These are phyloP conservation scores for Chaetorhynchus papuensis DNA, from an alignment of 2,113 vertebrate species.

Conservation along the genomic window DNA sequence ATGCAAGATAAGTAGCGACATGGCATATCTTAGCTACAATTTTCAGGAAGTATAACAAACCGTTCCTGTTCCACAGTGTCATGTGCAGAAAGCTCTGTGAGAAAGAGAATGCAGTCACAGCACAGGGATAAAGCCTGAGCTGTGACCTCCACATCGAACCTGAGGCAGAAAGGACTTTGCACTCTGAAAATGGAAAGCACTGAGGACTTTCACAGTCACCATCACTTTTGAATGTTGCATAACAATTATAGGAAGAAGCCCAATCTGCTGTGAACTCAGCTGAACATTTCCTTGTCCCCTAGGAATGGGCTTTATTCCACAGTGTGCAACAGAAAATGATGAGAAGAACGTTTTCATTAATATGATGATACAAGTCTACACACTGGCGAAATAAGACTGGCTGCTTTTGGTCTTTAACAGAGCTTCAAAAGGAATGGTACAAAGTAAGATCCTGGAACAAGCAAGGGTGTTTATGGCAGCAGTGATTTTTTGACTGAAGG, in stretches of 20 bases:
- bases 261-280: not conserved
- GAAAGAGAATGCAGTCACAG: not conserved
- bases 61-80: not conserved
- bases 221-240: not conserved
- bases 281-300: not conserved
- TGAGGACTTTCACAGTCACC: not conserved
- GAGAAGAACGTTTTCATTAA: not conserved
- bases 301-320: not conserved
- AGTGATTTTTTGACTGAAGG: not conserved
- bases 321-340: not conserved
- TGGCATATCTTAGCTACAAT: not conserved
- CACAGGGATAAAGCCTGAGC: not conserved
- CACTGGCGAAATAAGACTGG: not conserved
- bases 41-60: not conserved
- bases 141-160: not conserved
- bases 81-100: not conserved
- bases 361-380: not conserved
- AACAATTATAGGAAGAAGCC: not conserved
- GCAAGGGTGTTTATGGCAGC: not conserved
- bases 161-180: not conserved
- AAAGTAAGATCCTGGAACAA: not conserved
- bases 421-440: not conserved
- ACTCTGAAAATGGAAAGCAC: not conserved
- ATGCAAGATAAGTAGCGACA: not conserved
- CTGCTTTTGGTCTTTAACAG: not conserved